phyloP scores from a whole-genome alignment of 2,797 vertebrate genomes.

The Phoeniculus purpureus region DNA sequence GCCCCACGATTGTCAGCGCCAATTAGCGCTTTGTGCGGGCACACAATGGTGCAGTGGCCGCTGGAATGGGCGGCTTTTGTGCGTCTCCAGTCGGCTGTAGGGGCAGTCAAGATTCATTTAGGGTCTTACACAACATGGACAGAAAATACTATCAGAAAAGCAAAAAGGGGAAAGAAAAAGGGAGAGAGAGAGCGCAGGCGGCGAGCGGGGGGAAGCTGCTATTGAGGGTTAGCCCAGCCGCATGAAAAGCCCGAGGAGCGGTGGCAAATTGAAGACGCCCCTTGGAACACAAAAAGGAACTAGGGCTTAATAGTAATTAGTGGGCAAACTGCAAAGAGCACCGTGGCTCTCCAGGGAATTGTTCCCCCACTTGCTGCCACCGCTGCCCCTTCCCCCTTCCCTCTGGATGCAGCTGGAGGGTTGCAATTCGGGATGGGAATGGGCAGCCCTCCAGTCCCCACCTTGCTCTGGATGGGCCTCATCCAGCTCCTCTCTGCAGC shows the following conservation, averaged over 20 bases:
- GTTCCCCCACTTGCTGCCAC: slow-evolving; percentile 64
- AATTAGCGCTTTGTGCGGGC: slow-evolving; percentile 93
- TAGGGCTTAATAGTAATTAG: slow-evolving; percentile 82
- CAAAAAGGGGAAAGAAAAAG: slow-evolving; percentile 77
- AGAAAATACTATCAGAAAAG: slow-evolving; percentile 89
- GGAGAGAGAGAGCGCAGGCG: neutral
- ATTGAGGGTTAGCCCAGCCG: slow-evolving; percentile 76
- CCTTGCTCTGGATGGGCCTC: neutral
- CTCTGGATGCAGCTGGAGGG: neutral
- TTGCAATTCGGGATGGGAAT: slow-evolving; percentile 14
- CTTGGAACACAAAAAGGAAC: slow-evolving; percentile 76
- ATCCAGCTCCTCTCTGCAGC: slow-evolving; percentile 37
- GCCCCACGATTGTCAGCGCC: slow-evolving; percentile 90
- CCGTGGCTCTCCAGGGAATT: slow-evolving; percentile 70
- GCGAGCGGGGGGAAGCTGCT: neutral
- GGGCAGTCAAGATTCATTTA: slow-evolving; percentile 97
- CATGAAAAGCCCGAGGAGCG: slow-evolving; percentile 79
- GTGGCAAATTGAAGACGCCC: slow-evolving; percentile 72
- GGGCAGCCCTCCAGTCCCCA: neutral
- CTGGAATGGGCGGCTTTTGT: slow-evolving; percentile 88
- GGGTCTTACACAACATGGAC: slow-evolving; percentile 85
- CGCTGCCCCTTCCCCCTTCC: slow-evolving; percentile 36
- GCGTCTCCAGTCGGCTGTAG: slow-evolving; percentile 92
- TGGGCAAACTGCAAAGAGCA: slow-evolving; percentile 78
- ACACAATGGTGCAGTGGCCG: slow-evolving; percentile 94